Base-by-base conservation (phyloP, 1,140 invertebrate genomes). In the Telenomus remus region DNA sequence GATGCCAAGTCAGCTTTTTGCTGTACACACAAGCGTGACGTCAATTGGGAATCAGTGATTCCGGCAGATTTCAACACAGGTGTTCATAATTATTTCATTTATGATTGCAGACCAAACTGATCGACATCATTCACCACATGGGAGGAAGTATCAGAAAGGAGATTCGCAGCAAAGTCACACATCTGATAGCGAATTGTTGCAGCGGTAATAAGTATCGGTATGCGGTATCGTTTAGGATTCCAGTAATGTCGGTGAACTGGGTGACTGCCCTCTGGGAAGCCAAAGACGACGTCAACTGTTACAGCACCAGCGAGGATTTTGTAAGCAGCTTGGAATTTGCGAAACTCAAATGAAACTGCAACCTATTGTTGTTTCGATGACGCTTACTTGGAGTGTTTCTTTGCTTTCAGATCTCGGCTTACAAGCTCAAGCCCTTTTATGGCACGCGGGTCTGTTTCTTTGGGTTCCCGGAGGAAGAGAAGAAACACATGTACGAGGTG, bases 101-200 rank as follows among this genome's bases (percentile, higher is more conserved):
- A n/a, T 48, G 13, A 61, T 79, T 86, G 34, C 85, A 97, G 95
- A 93, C 92, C 68, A 92, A 92, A 82, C 89, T 97, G 80, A 93
- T 96, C 71, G 93, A 93, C 79, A 90, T 95, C 82, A 94, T 98
- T 72, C 96, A 98, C 89, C 92, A 94, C 83, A 98, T 98, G 96
- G 96, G 96, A 71, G 97, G 96, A 12, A 97, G 95, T 80, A 94
- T 98, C 77, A 91, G 96, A 49, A 95, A 94, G 87, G 95, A 97
- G 78, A 93, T 96, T 89, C 92, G 92, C 59, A 90, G 91, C 13
- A 96, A 94, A 84, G 93, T 96, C 60, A 98, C 97, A 48, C 97
- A 98, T 90, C 90, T 99, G 42, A 95, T 99, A 76, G 95, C 96
- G 50, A 94, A 94, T 80, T 91, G 91, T 81, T 94, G 93, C 80